Evolutionary conservation across 2,797 vertebrate genomes (phyloP).

Genomic region (Sebastes vulpes): DNA sequence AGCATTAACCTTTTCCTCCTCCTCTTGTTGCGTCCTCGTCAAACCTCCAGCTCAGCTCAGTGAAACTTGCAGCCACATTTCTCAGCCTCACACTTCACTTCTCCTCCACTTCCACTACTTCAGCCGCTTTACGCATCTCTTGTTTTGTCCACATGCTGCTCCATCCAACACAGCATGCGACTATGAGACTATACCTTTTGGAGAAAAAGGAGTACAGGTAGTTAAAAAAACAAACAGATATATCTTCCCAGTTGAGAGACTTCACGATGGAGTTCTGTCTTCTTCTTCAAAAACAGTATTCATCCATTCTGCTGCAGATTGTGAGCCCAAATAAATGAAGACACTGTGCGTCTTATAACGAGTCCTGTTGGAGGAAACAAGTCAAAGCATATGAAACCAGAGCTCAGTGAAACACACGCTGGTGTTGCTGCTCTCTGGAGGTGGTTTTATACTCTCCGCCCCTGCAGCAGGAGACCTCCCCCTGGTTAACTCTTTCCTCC

Average conservation of each 20-base stretch:
- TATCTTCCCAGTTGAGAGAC: conserved; percentile 4
- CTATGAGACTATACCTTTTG: not conserved
- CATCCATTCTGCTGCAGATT: conserved; percentile 41
- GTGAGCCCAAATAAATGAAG: not conserved
- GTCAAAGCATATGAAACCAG: conserved; percentile 21
- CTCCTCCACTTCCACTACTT: conserved; percentile 33
- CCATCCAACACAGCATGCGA: not conserved
- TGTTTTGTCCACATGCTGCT: conserved; percentile 58
- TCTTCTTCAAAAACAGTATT: conserved; percentile 26
- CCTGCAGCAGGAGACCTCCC: conserved; percentile 79
- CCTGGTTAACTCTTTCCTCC: conserved; percentile 83
- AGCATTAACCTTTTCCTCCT: conserved; percentile 29
- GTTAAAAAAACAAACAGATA: not conserved
- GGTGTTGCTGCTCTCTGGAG: conserved; percentile 68
- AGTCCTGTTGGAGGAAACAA: conserved; percentile 32
- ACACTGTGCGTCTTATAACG: conserved; percentile 17
- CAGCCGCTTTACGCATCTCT: conserved; percentile 32
- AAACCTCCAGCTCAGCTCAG: conserved; percentile 38
- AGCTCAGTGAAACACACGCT: conserved; percentile 62
- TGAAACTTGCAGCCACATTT: conserved; percentile 68
- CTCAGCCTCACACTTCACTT: conserved; percentile 46
- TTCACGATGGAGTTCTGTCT: conserved; percentile 1
- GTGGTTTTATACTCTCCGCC: conserved; percentile 83
- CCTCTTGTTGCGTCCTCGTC: conserved; percentile 40
- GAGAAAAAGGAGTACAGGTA: not conserved